Evolutionary conservation across 2,113 vertebrate species (phyloP).

Genomic region (Indri indri): DNA sequence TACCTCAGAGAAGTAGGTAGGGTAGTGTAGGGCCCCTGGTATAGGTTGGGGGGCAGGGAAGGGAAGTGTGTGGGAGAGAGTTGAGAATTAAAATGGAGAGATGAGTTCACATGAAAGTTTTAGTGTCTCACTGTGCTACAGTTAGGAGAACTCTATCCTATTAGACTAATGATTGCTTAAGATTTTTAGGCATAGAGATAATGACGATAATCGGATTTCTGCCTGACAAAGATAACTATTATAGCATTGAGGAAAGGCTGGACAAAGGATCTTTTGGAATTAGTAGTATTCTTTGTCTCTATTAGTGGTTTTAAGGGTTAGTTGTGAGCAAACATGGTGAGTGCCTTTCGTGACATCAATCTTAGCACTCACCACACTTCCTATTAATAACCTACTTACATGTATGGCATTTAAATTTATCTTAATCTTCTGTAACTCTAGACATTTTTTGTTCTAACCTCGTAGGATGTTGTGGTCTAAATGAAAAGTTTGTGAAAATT

Average conservation of each 20-base stretch:
- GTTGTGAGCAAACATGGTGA: not conserved
- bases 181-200: not conserved
- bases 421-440: not conserved
- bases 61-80: not conserved
- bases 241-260: not conserved
- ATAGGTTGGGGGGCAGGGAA: not conserved
- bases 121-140: not conserved
- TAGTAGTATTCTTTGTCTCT: not conserved
- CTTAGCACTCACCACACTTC: not conserved
- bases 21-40: too few species aligned
- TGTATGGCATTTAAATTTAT: not conserved
- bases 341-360: not conserved
- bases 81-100: not conserved
- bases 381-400: not conserved
- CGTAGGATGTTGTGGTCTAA: not conserved
- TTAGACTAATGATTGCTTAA: not conserved
- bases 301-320: not conserved
- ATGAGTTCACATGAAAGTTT: not conserved
- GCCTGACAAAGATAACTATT: not conserved
- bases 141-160: not conserved
- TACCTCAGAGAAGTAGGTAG: not conserved
- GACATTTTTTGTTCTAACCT: not conserved
- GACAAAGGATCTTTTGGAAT: not conserved
- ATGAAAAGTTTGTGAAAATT: constrained; percentile 51
- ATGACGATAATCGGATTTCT: not conserved